Evolutionary conservation across 2,797 vertebrate genomes (phyloP).

Genomic region (Sebastes glaucus): DNA sequence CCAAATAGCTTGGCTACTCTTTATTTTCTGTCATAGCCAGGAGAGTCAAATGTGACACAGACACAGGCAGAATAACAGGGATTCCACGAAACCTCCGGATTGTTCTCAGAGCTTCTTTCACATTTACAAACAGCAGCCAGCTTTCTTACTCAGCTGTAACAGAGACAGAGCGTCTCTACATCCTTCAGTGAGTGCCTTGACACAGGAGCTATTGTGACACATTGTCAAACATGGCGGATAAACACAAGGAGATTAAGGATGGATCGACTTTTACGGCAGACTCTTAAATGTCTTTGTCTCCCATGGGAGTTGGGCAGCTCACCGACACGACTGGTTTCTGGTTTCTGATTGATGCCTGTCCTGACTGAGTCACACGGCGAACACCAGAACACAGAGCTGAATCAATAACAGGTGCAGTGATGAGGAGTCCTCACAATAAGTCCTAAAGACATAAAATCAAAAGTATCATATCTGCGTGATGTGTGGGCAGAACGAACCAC

Average conservation of each 20-base stretch:
- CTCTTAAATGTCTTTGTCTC: neutral
- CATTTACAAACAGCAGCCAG: neutral
- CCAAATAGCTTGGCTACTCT: neutral
- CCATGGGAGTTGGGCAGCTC: neutral
- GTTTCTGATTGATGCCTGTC: neutral
- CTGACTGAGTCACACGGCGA: neutral
- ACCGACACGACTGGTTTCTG: neutral
- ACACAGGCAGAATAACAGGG: neutral
- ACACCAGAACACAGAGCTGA: neutral
- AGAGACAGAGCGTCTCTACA: neutral
- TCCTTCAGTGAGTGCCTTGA: neutral
- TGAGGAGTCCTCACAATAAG: neutral
- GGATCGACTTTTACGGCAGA: neutral
- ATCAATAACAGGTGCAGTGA: neutral
- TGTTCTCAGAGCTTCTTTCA: too few relatives aligned
- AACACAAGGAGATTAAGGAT: neutral
- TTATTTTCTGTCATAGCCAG: neutral
- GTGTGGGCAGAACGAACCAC: too few relatives aligned
- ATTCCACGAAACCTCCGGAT: neutral
- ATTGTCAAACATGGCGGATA: neutral
- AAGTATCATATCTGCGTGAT: neutral
- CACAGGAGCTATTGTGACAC: neutral
- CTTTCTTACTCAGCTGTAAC: neutral
- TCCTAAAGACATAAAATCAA: neutral
- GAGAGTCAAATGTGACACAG: neutral